Conservation (phyloP, 2,888 invertebrate species). For the Polydrusus cervinus region DNA sequence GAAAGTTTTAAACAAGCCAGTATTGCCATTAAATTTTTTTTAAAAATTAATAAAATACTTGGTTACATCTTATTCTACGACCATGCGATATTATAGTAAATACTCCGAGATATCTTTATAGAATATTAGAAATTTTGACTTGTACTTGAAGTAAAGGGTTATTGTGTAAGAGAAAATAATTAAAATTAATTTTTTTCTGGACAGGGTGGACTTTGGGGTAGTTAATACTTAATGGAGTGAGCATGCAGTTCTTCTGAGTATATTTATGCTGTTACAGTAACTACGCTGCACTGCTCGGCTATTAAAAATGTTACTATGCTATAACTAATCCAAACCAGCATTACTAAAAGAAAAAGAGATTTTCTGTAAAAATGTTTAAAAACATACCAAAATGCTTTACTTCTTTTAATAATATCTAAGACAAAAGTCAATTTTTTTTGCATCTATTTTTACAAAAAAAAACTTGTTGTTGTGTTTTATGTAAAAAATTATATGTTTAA, state of each 20-base stretch:
- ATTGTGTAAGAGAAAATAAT: too few species aligned
- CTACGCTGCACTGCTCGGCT: constrained; percentile 10
- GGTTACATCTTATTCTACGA: constrained; percentile 3
- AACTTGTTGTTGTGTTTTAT: too few species aligned
- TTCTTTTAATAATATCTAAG: too few species aligned
- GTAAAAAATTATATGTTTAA: too few species aligned
- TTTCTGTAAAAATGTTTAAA: not conserved
- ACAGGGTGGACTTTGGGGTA: constrained; percentile 62
- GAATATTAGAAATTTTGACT: too few species aligned
- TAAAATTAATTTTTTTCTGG: constrained; percentile 49
- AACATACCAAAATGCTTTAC: not conserved
- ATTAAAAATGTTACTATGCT: constrained; percentile 15
- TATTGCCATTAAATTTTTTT: too few species aligned
- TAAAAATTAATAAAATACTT: not conserved
- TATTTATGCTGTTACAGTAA: constrained; percentile 10
- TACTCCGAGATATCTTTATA: too few species aligned
- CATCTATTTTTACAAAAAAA: too few species aligned
- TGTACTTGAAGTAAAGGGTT: too few species aligned
- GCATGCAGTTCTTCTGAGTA: constrained; percentile 22
- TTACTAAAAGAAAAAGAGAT: constrained; percentile 5
- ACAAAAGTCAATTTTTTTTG: too few species aligned
- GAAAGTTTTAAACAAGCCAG: too few species aligned
- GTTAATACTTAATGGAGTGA: constrained; percentile 59
- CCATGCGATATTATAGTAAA: not conserved
- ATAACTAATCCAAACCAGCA: constrained; percentile 14